Conservation (phyloP, 1,140 invertebrate genomes). For the Drosophila pruinosa region DNA sequence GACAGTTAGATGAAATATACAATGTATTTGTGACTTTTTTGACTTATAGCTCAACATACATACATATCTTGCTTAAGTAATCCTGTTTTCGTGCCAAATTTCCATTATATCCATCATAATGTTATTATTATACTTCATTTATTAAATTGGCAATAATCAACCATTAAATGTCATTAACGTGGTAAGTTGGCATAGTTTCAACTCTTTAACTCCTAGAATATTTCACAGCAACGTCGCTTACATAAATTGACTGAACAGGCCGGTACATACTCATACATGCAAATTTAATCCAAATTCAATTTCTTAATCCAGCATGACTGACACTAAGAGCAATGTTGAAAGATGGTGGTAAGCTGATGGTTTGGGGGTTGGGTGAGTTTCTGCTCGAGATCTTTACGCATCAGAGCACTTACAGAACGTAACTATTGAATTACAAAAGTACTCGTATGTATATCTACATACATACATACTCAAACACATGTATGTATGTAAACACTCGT, state of each 20-base stretch:
- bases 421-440: constrained; percentile 55
- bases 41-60: too few species aligned
- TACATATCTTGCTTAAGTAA: too few species aligned
- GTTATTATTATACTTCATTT: too few species aligned
- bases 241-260: neutral
- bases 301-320: constrained; percentile 69
- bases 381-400: constrained; percentile 45
- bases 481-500: constrained; percentile 12
- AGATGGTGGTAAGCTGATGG: constrained; percentile 22
- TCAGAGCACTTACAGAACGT: constrained; percentile 50
- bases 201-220: neutral
- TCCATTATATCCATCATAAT: too few species aligned
- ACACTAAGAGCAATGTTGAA: constrained; percentile 52
- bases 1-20: too few species aligned
- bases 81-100: too few species aligned
- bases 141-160: too few species aligned
- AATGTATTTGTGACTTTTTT: too few species aligned
- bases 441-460: constrained; percentile 1
- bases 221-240: neutral
- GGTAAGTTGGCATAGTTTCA: neutral
- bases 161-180: too few species aligned
- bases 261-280: neutral
- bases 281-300: constrained; percentile 62
- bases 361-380: neutral
- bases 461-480: neutral